phyloP scores from a whole-genome alignment of 2,797 vertebrate species.

The Danio tinwini region DNA sequence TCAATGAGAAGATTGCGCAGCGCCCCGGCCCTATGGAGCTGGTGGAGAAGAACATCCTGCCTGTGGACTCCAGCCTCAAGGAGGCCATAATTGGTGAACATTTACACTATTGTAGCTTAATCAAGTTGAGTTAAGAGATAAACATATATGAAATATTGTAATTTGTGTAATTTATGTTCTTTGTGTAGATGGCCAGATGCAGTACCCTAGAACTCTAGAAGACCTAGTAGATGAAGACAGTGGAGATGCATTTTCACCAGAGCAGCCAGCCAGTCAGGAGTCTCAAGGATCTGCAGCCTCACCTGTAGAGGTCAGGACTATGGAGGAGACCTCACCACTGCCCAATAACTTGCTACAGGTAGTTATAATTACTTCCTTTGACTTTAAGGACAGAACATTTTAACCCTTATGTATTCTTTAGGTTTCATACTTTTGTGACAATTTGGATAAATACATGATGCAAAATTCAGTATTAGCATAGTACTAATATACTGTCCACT shows the following conservation, averaged over 20 bases:
- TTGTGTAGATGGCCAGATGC: conserved; percentile 85
- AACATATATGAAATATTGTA: not conserved
- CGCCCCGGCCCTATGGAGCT: conserved; percentile 97
- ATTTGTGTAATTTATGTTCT: conserved; percentile 15
- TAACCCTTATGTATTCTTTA: not conserved
- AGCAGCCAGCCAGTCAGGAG: conserved; percentile 95
- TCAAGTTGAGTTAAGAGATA: not conserved
- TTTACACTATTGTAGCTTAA: not conserved
- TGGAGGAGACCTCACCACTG: conserved; percentile 78
- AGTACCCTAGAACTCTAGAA: conserved; percentile 84
- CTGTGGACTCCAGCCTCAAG: conserved; percentile 93
- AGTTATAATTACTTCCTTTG: conserved; percentile 38
- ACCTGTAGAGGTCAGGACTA: conserved; percentile 83
- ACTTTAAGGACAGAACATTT: not conserved
- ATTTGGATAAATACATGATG: too few species aligned
- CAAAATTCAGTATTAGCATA: too few species aligned
- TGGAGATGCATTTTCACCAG: conserved; percentile 91
- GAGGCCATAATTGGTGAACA: conserved; percentile 93
- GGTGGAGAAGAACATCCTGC: conserved; percentile 97
- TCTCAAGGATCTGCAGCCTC: conserved; percentile 90
- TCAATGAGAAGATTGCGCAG: conserved; percentile 97
- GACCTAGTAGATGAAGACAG: conserved; percentile 94
- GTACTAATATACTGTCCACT: too few species aligned
- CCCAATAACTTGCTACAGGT: conserved; percentile 82
- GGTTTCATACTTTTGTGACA: too few species aligned